Conservation (phyloP, 1,140 invertebrate genomes). For the Ctenoplectra terminalis region DNA sequence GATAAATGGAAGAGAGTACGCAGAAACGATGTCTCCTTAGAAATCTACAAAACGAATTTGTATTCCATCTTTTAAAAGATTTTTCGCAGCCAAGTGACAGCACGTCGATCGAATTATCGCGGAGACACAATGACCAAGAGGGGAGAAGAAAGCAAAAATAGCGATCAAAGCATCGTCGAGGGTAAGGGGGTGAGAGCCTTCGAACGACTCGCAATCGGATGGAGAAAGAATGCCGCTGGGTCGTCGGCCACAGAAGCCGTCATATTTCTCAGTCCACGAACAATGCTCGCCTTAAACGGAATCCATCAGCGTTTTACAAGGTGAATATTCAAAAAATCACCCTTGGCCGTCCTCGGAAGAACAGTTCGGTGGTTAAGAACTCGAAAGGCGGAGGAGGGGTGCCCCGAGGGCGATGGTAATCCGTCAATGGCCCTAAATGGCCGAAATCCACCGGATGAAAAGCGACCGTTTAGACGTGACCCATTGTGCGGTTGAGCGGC, state of each 20-base stretch:
- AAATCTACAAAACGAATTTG: not conserved
- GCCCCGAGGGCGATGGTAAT: conserved; percentile 55
- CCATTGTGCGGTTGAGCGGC: conserved; percentile 49
- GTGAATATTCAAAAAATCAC: conserved; percentile 69
- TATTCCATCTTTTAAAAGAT: conserved; percentile 1
- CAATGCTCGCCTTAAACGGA: conserved; percentile 68
- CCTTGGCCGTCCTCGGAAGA: conserved; percentile 4
- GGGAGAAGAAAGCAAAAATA: conserved; percentile 8
- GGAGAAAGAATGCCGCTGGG: conserved; percentile 25
- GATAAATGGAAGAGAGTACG: not conserved
- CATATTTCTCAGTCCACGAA: conserved; percentile 56
- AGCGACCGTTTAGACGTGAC: conserved; percentile 62
- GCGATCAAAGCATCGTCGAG: too few relatives aligned
- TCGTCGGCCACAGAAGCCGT: conserved; percentile 25
- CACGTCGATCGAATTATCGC: conserved; percentile 40
- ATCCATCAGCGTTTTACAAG: conserved; percentile 60
- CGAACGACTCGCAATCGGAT: conserved; percentile 5
- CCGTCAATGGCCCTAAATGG: conserved; percentile 71
- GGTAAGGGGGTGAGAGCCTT: conserved; percentile 7
- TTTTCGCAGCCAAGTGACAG: not conserved
- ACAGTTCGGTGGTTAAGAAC: conserved; percentile 39
- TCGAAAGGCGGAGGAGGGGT: conserved; percentile 19
- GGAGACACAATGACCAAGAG: not conserved
- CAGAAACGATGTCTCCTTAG: not conserved
- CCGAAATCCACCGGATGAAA: conserved; percentile 66